Evolutionary conservation across 2,888 invertebrate genomes (phyloP).

Genomic region (Spodoptera exigua): DNA sequence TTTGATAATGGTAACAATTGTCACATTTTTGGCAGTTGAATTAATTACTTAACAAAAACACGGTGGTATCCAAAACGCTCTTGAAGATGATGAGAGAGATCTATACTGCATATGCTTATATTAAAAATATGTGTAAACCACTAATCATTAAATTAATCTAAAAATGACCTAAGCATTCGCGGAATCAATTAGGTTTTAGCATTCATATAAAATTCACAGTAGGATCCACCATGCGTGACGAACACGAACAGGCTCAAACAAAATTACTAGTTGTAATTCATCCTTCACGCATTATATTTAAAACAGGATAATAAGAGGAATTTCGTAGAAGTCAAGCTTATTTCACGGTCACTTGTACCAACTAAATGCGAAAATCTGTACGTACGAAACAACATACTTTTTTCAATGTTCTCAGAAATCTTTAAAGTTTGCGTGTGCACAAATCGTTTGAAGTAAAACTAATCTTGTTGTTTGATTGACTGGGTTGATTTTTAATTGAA

Average conservation of each 20-base stretch:
- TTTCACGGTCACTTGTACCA: conserved; percentile 80
- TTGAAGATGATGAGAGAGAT: too few species aligned
- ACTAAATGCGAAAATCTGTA: conserved; percentile 57
- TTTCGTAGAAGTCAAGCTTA: conserved; percentile 74
- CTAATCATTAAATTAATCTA: not conserved
- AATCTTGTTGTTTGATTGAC: conserved; percentile 23
- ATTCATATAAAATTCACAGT: conserved; percentile 28
- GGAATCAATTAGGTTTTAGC: conserved; percentile 35
- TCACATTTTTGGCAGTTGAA: too few species aligned
- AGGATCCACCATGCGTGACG: conserved; percentile 31
- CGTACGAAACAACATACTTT: conserved; percentile 10
- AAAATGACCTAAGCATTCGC: conserved; percentile 24
- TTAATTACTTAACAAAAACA: too few species aligned
- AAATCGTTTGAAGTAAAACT: conserved; percentile 18
- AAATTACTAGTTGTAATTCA: conserved; percentile 44
- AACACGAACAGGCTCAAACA: conserved; percentile 10
- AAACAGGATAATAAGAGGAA: conserved; percentile 66
- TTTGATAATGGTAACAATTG: too few species aligned
- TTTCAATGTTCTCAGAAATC: conserved; percentile 51
- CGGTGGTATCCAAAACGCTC: too few species aligned
- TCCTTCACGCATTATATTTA: conserved; percentile 29
- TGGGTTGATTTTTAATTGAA: conserved; percentile 17
- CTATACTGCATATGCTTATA: not conserved
- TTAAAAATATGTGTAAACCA: not conserved
- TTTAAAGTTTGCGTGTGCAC: conserved; percentile 24